Evolutionary conservation across 2,113 vertebrate genomes (phyloP).

Genomic region (Delphinapterus leucas): DNA sequence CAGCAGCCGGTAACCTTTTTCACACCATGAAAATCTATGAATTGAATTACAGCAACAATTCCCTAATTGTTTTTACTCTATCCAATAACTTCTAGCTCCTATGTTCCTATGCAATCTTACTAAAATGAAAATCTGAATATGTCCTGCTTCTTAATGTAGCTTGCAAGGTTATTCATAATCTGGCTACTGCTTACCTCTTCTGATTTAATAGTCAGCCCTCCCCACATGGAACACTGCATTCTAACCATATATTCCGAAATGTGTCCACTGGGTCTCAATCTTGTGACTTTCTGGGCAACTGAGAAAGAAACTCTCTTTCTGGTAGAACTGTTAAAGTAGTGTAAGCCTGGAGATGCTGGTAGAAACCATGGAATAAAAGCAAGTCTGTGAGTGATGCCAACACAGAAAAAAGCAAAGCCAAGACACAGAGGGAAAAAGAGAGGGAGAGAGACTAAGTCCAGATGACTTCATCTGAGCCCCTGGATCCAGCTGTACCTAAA

Average conservation of each 20-base stretch:
- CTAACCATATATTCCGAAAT: not conserved
- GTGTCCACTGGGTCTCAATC: not conserved
- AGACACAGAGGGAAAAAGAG: not conserved
- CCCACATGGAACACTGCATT: not conserved
- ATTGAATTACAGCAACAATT: not conserved
- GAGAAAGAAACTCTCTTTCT: not conserved
- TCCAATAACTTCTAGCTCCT: not conserved
- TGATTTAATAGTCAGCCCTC: not conserved
- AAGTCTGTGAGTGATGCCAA: not conserved
- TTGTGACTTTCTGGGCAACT: not conserved
- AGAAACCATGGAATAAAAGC: not conserved
- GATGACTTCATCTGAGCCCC: not conserved
- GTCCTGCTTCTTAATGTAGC: not conserved
- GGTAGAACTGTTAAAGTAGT: not conserved
- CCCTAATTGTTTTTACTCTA: not conserved
- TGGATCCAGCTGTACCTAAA: not conserved
- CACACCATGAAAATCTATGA: not conserved
- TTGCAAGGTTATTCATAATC: not conserved
- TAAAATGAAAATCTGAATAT: not conserved
- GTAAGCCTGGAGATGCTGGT: not conserved
- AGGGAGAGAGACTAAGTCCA: not conserved
- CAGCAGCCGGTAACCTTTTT: not conserved
- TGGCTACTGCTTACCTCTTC: not conserved
- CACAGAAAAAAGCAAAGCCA: not conserved
- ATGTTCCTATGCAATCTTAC: not conserved